phyloP scores from a whole-genome alignment of 1,140 invertebrate species.

The Gyrodactylus salaris region DNA sequence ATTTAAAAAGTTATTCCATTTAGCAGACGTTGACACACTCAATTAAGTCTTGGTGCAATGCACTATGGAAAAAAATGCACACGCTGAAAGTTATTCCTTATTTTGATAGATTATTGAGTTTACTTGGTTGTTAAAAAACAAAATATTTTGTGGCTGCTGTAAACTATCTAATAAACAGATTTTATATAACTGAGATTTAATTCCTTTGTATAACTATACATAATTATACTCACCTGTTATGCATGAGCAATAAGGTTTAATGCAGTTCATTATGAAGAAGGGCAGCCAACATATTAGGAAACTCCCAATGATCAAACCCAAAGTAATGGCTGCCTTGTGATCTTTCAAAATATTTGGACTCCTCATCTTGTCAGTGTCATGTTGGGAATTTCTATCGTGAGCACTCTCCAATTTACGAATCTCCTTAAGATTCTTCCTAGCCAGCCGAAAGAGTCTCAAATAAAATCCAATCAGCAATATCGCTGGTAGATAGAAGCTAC shows the following conservation, averaged over 20 bases:
- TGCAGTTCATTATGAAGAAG: slow-evolving; percentile 49
- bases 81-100: no score
- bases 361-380: neutral
- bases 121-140: no score
- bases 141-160: no score
- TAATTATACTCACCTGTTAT: neutral
- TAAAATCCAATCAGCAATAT: neutral
- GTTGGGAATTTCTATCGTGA: neutral
- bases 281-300: slow-evolving; percentile 94
- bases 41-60: no score
- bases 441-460: neutral
- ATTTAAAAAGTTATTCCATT: no score
- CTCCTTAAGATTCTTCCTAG: neutral
- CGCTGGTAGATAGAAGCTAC: neutral
- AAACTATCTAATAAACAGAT: no score
- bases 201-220: no score
- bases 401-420: neutral
- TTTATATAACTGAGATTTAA: no score
- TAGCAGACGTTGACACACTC: no score
- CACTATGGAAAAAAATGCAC: no score
- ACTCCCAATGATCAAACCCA: slow-evolving; percentile 35
- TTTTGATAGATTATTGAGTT: neutral
- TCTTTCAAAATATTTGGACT: neutral
- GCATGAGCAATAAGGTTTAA: slow-evolving; percentile 16
- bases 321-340: slow-evolving; percentile 47